Evolutionary conservation across 2,113 vertebrate species (phyloP).

Genomic region (Benitochromis conjunctus): DNA sequence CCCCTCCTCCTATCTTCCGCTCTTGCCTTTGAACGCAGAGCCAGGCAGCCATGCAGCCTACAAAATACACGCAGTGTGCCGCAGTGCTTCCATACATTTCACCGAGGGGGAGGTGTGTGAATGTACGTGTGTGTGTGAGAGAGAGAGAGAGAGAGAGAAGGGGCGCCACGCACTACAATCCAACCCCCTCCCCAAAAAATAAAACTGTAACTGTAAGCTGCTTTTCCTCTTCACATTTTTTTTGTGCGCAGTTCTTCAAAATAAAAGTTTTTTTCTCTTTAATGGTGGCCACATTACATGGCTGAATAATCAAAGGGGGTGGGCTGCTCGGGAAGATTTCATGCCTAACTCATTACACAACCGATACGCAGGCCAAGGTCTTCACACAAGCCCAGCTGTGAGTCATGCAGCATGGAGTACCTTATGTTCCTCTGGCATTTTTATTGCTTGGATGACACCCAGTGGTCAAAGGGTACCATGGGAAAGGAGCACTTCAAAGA

Average conservation of each 20-base stretch:
- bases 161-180: background rate
- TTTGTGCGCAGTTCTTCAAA: background rate
- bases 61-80: slow-evolving; percentile 68
- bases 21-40: slow-evolving; percentile 60
- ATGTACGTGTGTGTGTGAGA: background rate
- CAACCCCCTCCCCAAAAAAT: background rate
- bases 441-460: slow-evolving; percentile 71
- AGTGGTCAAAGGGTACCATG: slow-evolving; percentile 61
- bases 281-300: background rate
- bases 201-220: background rate
- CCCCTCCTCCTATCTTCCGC: slow-evolving; percentile 72
- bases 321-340: background rate
- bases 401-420: slow-evolving; percentile 50
- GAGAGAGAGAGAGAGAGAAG: background rate
- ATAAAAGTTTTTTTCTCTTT: background rate
- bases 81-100: slow-evolving; percentile 71
- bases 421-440: slow-evolving; percentile 45
- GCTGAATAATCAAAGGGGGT: background rate
- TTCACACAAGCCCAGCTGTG: slow-evolving; percentile 50
- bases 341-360: slow-evolving; percentile 54
- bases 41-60: slow-evolving; percentile 64
- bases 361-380: slow-evolving; percentile 43
- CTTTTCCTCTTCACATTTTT: background rate
- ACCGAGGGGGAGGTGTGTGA: slow-evolving; percentile 25
- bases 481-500: background rate